These are phyloP conservation scores for Nowickia ferox DNA, from an alignment of 2,888 invertebrate genomes.

Conservation along the genomic window DNA sequence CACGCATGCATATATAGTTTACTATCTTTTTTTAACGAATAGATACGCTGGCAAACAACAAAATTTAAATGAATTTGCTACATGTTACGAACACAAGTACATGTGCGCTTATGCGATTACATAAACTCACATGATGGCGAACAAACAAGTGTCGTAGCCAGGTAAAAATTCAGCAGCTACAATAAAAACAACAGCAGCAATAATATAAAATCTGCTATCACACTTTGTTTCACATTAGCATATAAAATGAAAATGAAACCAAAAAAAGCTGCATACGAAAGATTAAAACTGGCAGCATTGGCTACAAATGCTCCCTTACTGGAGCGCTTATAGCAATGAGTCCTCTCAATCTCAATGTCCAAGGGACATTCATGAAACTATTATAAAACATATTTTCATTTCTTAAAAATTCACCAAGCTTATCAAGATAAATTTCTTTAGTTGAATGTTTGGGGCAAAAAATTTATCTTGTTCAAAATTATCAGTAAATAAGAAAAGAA, in stretches of 20 bases:
- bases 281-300: background rate
- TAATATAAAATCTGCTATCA: constrained; percentile 65
- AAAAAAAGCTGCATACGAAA: background rate
- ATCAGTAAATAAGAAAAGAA: no score
- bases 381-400: no score
- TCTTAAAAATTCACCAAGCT: no score
- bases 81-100: constrained; percentile 28
- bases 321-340: background rate
- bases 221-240: constrained; percentile 70
- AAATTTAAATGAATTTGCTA: constrained; percentile 64
- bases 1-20: background rate
- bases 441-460: no score
- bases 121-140: constrained; percentile 7
- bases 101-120: background rate
- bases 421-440: no score
- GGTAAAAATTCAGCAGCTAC: constrained; percentile 46
- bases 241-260: constrained; percentile 59
- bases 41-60: constrained; percentile 43
- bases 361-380: no score
- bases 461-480: no score
- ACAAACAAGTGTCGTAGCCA: constrained; percentile 68
- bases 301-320: background rate
- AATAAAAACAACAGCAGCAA: constrained; percentile 20
- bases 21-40: background rate
- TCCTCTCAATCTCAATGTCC: no score